A percentile compares a stretch with the other conserved stretches of the same genome.
Evolutionary conservation across 1,140 invertebrate genomes (phyloP).

Genomic region (Drosophila bocki): DNA sequence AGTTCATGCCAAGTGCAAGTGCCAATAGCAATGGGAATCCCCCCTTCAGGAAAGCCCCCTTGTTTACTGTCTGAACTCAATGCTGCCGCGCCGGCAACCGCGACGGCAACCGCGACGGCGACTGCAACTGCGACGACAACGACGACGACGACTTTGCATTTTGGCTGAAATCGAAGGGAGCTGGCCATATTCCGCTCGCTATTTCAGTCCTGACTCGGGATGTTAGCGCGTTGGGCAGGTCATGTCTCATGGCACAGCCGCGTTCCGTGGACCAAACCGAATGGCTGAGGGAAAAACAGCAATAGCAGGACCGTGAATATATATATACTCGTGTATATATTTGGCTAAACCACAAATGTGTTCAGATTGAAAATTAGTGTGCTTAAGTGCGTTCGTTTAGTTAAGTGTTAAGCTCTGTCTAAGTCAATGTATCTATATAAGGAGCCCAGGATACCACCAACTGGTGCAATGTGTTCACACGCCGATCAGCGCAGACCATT

Average conservation of each 20-base stretch:
- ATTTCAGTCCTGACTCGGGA: slow-evolving; percentile 85
- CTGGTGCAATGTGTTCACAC: slow-evolving; percentile 78
- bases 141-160: slow-evolving; percentile 31
- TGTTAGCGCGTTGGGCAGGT: slow-evolving; percentile 85
- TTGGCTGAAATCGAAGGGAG: slow-evolving; percentile 57
- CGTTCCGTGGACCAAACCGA: slow-evolving; percentile 66
- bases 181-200: slow-evolving; percentile 31
- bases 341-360: slow-evolving; percentile 37
- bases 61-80: slow-evolving; percentile 72
- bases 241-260: slow-evolving; percentile 80
- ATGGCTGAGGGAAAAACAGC: slow-evolving; percentile 31
- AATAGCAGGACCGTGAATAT: slow-evolving; percentile 33
- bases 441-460: slow-evolving; percentile 42
- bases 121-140: slow-evolving; percentile 32
- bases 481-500: slow-evolving; percentile 60
- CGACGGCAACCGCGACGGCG: slow-evolving; percentile 28
- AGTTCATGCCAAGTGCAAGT: slow-evolving; percentile 78
- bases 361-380: slow-evolving; percentile 46
- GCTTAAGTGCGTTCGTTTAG: slow-evolving; percentile 43
- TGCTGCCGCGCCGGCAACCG: slow-evolving; percentile 32
- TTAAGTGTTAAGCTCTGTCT: slow-evolving; percentile 44
- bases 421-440: slow-evolving; percentile 51
- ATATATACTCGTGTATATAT: slow-evolving; percentile 22
- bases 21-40: slow-evolving; percentile 54
- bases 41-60: slow-evolving; percentile 10